Conservation (phyloP, 2,888 invertebrate species). For the Hypselothyrea guttata region DNA sequence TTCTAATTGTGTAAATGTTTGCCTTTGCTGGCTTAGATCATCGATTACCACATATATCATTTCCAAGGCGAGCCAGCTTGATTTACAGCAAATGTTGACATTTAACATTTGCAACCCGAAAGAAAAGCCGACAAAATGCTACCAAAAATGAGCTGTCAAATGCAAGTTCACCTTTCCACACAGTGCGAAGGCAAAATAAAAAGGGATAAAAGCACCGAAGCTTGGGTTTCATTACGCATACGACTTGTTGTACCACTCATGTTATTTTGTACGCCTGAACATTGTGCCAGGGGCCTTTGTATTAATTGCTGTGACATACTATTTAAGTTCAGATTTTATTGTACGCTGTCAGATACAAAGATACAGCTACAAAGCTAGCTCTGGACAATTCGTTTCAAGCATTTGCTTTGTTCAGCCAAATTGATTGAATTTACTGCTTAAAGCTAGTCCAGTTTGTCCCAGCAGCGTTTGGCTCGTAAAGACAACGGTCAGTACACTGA, state of each 20-base stretch:
- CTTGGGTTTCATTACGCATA: slow-evolving; percentile 34
- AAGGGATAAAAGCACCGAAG: neutral
- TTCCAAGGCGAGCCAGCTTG: slow-evolving; percentile 12
- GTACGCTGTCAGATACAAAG: slow-evolving; percentile 42
- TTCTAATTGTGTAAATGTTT: slow-evolving; percentile 51
- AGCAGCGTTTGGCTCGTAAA: slow-evolving; percentile 33
- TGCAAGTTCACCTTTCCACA: slow-evolving; percentile 16
- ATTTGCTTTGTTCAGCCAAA: slow-evolving; percentile 42
- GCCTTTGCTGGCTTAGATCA: slow-evolving; percentile 33
- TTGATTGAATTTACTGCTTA: slow-evolving; percentile 79
- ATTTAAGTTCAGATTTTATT: slow-evolving; percentile 71
- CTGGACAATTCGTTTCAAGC: slow-evolving; percentile 28
- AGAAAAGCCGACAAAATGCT: neutral
- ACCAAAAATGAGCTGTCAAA: slow-evolving; percentile 32
- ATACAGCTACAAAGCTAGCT: slow-evolving; percentile 1
- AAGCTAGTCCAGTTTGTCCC: slow-evolving; percentile 53
- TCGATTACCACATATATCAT: slow-evolving; percentile 39
- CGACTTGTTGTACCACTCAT: slow-evolving; percentile 14
- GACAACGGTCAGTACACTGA: slow-evolving; percentile 18
- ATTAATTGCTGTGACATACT: slow-evolving; percentile 75
- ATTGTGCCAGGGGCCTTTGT: slow-evolving; percentile 40
- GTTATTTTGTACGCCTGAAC: slow-evolving; percentile 26
- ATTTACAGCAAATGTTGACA: slow-evolving; percentile 31
- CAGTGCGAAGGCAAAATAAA: neutral
- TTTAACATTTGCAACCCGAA: slow-evolving; percentile 2